Percentiles rank a stretch among this genome's conserved stretches.
Evolutionary conservation across 1,140 invertebrate genomes (phyloP).

Genomic region (Schlechtendalia chinensis): DNA sequence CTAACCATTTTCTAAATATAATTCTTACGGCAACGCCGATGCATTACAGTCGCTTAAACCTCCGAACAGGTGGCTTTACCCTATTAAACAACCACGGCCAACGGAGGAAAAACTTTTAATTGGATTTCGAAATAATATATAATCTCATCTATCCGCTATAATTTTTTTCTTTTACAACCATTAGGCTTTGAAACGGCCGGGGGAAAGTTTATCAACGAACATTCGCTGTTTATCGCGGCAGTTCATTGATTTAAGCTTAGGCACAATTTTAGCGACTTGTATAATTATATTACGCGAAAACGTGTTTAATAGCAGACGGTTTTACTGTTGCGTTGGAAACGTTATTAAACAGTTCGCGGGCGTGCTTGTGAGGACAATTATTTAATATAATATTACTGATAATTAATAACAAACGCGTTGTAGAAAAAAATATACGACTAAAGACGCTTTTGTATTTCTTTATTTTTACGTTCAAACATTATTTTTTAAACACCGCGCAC

Average conservation of each 20-base stretch:
- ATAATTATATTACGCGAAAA: no score
- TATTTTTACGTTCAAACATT: no score
- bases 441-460: no score
- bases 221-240: neutral
- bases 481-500: no score
- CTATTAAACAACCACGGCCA: constrained; percentile 1
- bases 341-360: no score
- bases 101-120: constrained; percentile 34
- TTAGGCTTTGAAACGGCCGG: neutral
- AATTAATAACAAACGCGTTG: no score
- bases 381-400: no score
- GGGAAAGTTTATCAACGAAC: constrained; percentile 6
- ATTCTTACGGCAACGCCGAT: constrained; percentile 11
- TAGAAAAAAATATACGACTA: no score
- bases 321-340: no score
- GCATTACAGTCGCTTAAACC: constrained; percentile 5
- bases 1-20: neutral
- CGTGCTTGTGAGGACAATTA: no score
- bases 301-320: no score
- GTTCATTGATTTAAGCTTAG: neutral
- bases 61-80: neutral
- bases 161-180: neutral
- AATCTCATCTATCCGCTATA: constrained; percentile 7
- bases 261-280: no score
- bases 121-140: constrained; percentile 19